Percentiles rank a stretch among this genome's conserved stretches.
Conservation (phyloP, 92 coral and sea anemone species). For the Porites divaricata region DNA sequence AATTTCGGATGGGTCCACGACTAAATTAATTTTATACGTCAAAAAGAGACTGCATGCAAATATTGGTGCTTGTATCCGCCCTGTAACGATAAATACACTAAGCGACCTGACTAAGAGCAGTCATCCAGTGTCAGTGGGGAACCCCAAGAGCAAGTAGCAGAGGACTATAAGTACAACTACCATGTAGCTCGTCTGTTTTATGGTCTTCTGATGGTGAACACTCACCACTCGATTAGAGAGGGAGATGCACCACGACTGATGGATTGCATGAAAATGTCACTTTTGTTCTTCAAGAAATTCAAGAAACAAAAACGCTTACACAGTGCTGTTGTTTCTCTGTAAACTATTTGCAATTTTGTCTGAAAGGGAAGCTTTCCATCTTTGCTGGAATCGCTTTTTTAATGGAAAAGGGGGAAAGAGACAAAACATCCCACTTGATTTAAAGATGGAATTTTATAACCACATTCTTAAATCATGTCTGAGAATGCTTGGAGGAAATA, state of each 20-base stretch:
- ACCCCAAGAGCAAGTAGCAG: background rate
- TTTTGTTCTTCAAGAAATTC: constrained; percentile 50
- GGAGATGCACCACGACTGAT: constrained; percentile 66
- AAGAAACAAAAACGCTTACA: constrained; percentile 66
- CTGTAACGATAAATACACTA: too few species aligned
- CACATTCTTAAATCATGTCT: constrained; percentile 54
- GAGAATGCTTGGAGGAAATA: constrained; percentile 66
- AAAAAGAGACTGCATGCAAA: too few species aligned
- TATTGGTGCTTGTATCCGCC: too few species aligned
- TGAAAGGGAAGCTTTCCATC: constrained; percentile 45
- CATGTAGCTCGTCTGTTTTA: constrained; percentile 44
- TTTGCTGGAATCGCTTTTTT: constrained; percentile 56
- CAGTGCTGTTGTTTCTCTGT: constrained; percentile 41
- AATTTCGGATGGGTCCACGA: too few species aligned
- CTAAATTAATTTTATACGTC: too few species aligned
- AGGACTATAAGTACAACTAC: constrained; percentile 53
- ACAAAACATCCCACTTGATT: constrained; percentile 63
- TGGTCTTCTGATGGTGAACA: constrained; percentile 40
- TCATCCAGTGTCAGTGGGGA: constrained; percentile 19
- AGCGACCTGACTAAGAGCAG: background rate
- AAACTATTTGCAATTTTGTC: constrained; percentile 51
- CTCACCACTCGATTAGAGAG: constrained; percentile 43
- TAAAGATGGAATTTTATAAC: constrained; percentile 67
- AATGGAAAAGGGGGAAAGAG: constrained; percentile 68
- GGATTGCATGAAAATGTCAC: constrained; percentile 53